Conservation (phyloP, 2,113 vertebrate species). For the Marcusenius ussheri region DNA sequence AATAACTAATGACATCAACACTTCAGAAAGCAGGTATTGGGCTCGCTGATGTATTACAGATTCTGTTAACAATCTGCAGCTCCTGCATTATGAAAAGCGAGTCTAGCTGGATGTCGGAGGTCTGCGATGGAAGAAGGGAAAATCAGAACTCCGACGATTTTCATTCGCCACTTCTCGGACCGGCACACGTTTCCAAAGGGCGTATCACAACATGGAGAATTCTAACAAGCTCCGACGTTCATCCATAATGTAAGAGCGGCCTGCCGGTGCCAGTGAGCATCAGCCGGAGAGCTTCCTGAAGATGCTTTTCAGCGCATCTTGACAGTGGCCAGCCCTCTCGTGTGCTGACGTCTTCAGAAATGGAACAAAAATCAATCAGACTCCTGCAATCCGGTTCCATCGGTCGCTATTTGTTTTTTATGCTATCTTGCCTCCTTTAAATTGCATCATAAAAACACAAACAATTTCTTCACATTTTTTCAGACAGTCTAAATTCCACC, state of each 20-base stretch:
- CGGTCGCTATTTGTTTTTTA: not conserved
- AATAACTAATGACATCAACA: not conserved
- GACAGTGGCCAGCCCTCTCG: not conserved
- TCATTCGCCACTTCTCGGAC: not conserved
- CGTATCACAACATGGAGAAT: not conserved
- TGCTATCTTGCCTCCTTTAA: not conserved
- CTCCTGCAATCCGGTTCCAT: not conserved
- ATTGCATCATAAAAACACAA: not conserved
- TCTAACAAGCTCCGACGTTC: not conserved
- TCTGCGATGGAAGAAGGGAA: not conserved
- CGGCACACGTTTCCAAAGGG: not conserved
- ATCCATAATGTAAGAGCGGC: slow-evolving; percentile 16
- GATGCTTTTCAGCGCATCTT: not conserved
- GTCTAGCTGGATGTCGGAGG: not conserved
- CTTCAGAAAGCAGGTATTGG: not conserved
- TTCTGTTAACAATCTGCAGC: not conserved
- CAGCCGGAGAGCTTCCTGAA: not conserved
- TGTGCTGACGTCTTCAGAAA: not conserved
- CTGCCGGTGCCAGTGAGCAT: not conserved
- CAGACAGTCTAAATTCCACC: not conserved
- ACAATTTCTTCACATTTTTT: not conserved
- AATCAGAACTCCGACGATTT: not conserved
- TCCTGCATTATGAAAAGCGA: not conserved
- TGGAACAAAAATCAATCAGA: not conserved
- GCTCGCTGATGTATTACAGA: not conserved